phyloP scores from a whole-genome alignment of 2,113 vertebrate genomes.

The cat (Felis catus) region F.catus_Fca126_mat1.0 CM031414.1:36970001-36970500 shows the following conservation, averaged over 20 bases:
- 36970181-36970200: neutral
- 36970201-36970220: conserved; percentile 66
- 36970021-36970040: conserved; percentile 74
- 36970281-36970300: conserved; percentile 68
- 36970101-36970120: conserved; percentile 69
- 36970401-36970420: conserved; percentile 55
- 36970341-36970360: neutral
- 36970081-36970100: conserved; percentile 75
- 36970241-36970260: conserved; percentile 64
- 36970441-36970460: neutral
- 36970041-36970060: conserved; percentile 82
- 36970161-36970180: neutral
- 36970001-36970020: conserved; percentile 58
- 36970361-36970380: conserved; percentile 41
- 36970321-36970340: conserved; percentile 10
- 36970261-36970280: conserved; percentile 57
- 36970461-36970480: neutral
- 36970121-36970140: conserved; percentile 70
- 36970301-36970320: conserved; percentile 42
- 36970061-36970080: conserved; percentile 81
- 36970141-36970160: conserved; percentile 34
- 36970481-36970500: neutral
- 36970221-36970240: conserved; percentile 49
- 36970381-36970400: conserved; percentile 53
- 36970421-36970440: conserved; percentile 4